These are phyloP conservation scores for Pachymerium ferrugineum DNA, from an alignment of 2,888 invertebrate species.

Conservation along the genomic window DNA sequence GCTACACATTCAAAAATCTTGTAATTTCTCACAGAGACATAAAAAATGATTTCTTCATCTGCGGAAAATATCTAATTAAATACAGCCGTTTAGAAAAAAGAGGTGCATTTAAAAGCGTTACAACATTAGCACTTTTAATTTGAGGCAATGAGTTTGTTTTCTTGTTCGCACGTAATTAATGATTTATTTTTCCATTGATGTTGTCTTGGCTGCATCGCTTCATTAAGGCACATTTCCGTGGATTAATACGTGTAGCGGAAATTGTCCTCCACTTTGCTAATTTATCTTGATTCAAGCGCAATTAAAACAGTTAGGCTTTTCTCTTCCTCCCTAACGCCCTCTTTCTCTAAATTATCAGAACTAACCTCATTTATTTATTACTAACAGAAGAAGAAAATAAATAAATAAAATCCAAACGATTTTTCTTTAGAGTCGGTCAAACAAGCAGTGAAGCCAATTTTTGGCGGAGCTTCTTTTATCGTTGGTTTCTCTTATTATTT, in stretches of 20 bases:
- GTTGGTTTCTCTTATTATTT: background rate
- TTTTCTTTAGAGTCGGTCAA: no score
- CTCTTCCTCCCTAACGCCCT: background rate
- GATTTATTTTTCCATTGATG: background rate
- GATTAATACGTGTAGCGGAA: background rate
- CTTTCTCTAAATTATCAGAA: no score
- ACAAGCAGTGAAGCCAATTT: background rate
- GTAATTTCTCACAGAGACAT: no score
- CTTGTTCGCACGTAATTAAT: background rate
- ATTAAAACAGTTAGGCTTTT: background rate
- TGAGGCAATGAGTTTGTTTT: no score
- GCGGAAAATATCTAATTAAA: no score
- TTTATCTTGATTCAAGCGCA: slow-evolving; percentile 4
- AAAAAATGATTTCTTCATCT: no score
- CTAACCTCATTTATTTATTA: background rate
- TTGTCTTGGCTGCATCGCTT: background rate
- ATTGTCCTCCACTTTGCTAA: background rate
- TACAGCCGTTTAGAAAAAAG: no score
- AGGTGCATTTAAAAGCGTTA: background rate
- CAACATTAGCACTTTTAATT: background rate
- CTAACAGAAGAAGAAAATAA: no score
- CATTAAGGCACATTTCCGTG: background rate
- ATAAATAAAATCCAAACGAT: no score
- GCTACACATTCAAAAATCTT: no score
- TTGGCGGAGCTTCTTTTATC: background rate